These are phyloP conservation scores for Prorops nasuta DNA, from an alignment of 1,140 invertebrate genomes.

Conservation along the genomic window DNA sequence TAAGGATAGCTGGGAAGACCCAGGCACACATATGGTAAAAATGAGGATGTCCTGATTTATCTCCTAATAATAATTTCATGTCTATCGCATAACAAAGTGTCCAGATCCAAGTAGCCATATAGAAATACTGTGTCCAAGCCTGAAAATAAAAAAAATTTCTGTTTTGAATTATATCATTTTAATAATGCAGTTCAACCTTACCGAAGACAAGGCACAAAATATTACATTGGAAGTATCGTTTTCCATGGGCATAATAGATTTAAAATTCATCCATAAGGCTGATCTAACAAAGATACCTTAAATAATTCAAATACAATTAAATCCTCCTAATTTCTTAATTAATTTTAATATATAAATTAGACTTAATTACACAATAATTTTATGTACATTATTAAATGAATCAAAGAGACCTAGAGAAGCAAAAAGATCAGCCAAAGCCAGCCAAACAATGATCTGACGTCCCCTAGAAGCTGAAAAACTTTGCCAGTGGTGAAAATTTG, in stretches of 20 bases:
- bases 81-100: constrained; percentile 81
- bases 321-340: too few relatives aligned
- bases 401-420: constrained; percentile 66
- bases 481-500: constrained; percentile 52
- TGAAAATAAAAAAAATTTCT: constrained; percentile 47
- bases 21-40: constrained; percentile 71
- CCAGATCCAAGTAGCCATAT: constrained; percentile 81
- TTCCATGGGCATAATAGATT: constrained; percentile 64
- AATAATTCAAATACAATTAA: constrained; percentile 11
- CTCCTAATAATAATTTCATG: constrained; percentile 67
- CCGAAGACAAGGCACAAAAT: constrained; percentile 72
- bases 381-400: too few relatives aligned
- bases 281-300: constrained; percentile 73
- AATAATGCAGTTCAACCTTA: constrained; percentile 48
- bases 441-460: constrained; percentile 71
- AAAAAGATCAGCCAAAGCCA: constrained; percentile 74
- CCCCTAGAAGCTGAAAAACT: constrained; percentile 62
- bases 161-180: background rate
- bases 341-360: background rate
- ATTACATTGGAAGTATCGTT: constrained; percentile 65
- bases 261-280: constrained; percentile 67
- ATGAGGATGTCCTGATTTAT: constrained; percentile 58
- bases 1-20: constrained; percentile 68
- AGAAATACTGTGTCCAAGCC: constrained; percentile 84
- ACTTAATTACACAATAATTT: background rate